Conservation (phyloP, 2,888 invertebrate genomes). For the Pantelozetes paolii region DNA sequence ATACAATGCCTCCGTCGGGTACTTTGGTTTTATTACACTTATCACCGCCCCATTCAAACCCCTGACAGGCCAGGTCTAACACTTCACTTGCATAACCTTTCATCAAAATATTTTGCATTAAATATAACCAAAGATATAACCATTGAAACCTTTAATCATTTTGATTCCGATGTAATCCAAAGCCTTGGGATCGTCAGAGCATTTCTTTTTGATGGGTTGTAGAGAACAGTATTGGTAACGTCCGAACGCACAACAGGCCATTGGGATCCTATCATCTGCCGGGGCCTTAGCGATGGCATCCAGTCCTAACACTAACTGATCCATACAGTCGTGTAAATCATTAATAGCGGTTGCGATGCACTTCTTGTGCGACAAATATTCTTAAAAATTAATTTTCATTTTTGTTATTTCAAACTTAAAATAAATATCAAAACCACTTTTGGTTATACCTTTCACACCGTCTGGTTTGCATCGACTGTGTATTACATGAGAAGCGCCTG, state of each 20-base stretch:
- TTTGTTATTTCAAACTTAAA: background rate
- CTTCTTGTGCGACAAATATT: slow-evolving; percentile 42
- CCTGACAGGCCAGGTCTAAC: slow-evolving; percentile 41
- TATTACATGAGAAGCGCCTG: slow-evolving; percentile 44
- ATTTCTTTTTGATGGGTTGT: slow-evolving; percentile 34
- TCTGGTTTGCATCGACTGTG: slow-evolving; percentile 41
- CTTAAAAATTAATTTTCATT: slow-evolving; percentile 27
- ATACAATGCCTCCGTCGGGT: slow-evolving; percentile 41
- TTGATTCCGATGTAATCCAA: slow-evolving; percentile 41
- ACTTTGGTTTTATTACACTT: slow-evolving; percentile 39
- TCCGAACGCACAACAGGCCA: slow-evolving; percentile 43
- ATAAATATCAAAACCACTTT: background rate
- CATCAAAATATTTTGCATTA: background rate
- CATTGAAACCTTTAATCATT: slow-evolving; percentile 41
- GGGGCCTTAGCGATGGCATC: slow-evolving; percentile 34
- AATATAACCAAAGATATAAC: background rate
- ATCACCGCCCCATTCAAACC: slow-evolving; percentile 40
- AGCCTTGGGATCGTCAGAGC: slow-evolving; percentile 41
- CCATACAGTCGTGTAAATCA: slow-evolving; percentile 43
- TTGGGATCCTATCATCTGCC: slow-evolving; percentile 40
- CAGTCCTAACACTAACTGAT: slow-evolving; percentile 41
- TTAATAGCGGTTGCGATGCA: slow-evolving; percentile 38
- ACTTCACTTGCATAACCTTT: slow-evolving; percentile 43
- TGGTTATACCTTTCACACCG: slow-evolving; percentile 41
- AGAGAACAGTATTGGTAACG: slow-evolving; percentile 40